phyloP scores from a whole-genome alignment of 1,140 invertebrate species.

The Cataglyphis hispanica region DNA sequence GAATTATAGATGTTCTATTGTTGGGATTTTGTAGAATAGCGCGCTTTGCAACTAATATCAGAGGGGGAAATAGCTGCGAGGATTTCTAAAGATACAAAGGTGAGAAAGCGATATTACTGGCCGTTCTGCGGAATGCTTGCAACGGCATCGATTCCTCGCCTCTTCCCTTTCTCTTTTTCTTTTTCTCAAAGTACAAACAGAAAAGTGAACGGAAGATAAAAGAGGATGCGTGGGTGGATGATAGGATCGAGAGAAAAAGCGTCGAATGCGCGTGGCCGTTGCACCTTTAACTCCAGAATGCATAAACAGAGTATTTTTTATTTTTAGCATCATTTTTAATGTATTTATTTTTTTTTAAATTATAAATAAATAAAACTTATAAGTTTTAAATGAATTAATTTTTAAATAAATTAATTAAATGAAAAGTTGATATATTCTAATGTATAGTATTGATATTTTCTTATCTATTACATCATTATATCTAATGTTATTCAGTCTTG shows the following conservation, averaged over 20 bases:
- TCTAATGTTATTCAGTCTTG: background rate
- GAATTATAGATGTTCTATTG: slow-evolving; percentile 43
- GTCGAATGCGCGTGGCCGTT: background rate
- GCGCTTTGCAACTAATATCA: slow-evolving; percentile 51
- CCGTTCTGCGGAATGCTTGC: slow-evolving; percentile 42
- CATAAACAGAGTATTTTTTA: background rate
- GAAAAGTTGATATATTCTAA: background rate
- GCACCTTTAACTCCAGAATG: background rate
- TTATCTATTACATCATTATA: background rate
- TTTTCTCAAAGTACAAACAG: slow-evolving; percentile 21
- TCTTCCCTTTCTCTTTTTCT: background rate
- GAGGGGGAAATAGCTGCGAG: slow-evolving; percentile 16
- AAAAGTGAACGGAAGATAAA: slow-evolving; percentile 23
- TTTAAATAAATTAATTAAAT: too few species aligned
- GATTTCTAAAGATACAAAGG: slow-evolving; percentile 18
- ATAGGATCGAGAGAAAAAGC: background rate
- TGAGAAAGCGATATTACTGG: slow-evolving; percentile 56
- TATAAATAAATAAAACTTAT: too few species aligned
- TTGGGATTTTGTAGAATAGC: slow-evolving; percentile 44
- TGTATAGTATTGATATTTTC: background rate
- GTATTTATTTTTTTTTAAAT: background rate
- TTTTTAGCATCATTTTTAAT: background rate
- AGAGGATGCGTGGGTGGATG: slow-evolving; percentile 28
- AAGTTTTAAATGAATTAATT: too few species aligned
- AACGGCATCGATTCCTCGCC: slow-evolving; percentile 41